Conservation (phyloP, 2,888 invertebrate genomes). For the Arenicola marina region DNA sequence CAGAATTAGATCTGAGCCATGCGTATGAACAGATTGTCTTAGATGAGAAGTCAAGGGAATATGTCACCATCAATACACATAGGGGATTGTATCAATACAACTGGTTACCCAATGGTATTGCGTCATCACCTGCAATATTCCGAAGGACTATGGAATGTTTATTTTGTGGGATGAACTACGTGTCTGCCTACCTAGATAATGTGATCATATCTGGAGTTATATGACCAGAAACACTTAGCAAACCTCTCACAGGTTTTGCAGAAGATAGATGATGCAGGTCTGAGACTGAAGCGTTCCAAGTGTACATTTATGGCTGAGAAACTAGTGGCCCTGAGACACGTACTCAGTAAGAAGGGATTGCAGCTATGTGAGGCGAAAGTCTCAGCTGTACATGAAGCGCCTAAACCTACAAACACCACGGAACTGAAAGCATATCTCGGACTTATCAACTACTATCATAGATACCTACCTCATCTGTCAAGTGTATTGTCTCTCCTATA, state of each 20-base stretch:
- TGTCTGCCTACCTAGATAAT: constrained; percentile 1
- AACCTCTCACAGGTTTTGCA: background rate
- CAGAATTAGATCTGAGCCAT: no score
- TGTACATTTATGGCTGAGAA: background rate
- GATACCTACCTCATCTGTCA: background rate
- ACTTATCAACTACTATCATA: constrained; percentile 3
- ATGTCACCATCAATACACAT: constrained; percentile 12
- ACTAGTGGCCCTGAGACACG: background rate
- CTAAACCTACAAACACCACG: constrained; percentile 2
- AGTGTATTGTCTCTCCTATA: background rate
- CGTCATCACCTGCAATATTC: constrained; percentile 6
- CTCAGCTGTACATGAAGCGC: background rate
- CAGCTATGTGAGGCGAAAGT: background rate
- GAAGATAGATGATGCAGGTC: background rate
- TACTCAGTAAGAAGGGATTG: background rate
- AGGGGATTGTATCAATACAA: constrained; percentile 6
- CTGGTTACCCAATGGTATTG: constrained; percentile 1
- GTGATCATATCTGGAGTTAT: background rate
- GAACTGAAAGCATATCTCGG: constrained; percentile 1
- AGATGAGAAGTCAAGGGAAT: no score
- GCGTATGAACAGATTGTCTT: no score
- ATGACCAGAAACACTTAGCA: background rate
- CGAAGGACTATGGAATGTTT: constrained; percentile 3
- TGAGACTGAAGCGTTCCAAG: background rate
- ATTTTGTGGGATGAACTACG: background rate